Conservation (phyloP, 2,888 invertebrate genomes). For the Sialis fuliginosa region DNA sequence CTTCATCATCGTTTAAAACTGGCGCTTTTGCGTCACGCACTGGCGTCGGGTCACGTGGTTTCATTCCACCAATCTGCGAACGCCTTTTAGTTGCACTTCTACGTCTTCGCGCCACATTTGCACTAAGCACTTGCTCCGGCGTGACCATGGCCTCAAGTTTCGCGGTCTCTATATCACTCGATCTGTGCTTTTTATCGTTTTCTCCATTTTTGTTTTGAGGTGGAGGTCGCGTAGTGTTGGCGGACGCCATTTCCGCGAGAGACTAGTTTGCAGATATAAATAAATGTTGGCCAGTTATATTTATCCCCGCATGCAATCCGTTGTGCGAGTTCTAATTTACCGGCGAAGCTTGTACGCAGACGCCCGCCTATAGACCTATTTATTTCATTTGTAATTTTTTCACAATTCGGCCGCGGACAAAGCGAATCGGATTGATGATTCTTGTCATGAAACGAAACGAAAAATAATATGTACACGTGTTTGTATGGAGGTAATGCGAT, state of each 20-base stretch:
- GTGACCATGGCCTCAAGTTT: slow-evolving; percentile 21
- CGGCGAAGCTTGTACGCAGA: neutral
- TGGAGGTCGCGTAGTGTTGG: slow-evolving; percentile 6
- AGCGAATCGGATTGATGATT: too few species aligned
- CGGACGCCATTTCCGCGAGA: slow-evolving; percentile 7
- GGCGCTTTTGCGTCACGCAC: slow-evolving; percentile 24
- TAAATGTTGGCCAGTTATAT: neutral
- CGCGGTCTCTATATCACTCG: slow-evolving; percentile 6
- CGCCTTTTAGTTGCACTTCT: slow-evolving; percentile 37
- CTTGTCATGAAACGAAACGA: too few species aligned
- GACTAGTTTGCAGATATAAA: slow-evolving; percentile 5
- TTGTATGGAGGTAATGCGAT: too few species aligned
- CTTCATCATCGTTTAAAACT: slow-evolving; percentile 6
- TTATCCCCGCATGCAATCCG: neutral
- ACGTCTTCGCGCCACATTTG: slow-evolving; percentile 37
- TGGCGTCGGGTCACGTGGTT: slow-evolving; percentile 45
- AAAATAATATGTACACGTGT: too few species aligned
- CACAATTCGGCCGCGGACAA: too few species aligned
- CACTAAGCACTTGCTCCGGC: slow-evolving; percentile 29
- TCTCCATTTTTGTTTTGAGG: slow-evolving; percentile 9
- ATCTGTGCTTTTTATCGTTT: slow-evolving; percentile 18
- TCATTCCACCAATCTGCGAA: slow-evolving; percentile 28
- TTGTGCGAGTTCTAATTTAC: neutral
- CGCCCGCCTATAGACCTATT: neutral
- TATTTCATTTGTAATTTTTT: too few species aligned